Percentiles rank a stretch among this genome's conserved stretches.
These are phyloP conservation scores for Drosophila subsilvestris DNA, from an alignment of 2,888 invertebrate genomes.

Conservation along the genomic window DNA sequence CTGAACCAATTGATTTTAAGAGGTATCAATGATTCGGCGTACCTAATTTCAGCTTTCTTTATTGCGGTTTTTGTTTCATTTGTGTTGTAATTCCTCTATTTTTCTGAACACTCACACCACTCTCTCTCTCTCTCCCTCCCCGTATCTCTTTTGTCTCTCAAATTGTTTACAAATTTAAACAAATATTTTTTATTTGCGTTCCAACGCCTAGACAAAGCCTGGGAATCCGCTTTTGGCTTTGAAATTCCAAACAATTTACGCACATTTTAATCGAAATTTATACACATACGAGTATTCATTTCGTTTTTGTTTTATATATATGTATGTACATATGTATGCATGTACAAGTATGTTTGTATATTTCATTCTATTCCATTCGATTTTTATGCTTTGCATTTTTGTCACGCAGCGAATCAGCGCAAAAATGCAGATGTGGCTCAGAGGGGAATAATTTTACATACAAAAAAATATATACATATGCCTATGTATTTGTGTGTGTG, in stretches of 20 bases:
- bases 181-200: slow-evolving; percentile 14
- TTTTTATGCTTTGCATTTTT: slow-evolving; percentile 36
- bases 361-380: slow-evolving; percentile 28
- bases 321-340: neutral
- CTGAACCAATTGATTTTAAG: no score
- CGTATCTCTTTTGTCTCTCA: slow-evolving; percentile 32
- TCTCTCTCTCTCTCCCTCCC: slow-evolving; percentile 42
- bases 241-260: slow-evolving; percentile 41
- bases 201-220: slow-evolving; percentile 17
- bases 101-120: slow-evolving; percentile 58
- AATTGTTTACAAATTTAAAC: slow-evolving; percentile 53
- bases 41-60: neutral
- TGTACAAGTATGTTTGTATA: slow-evolving; percentile 8
- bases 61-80: slow-evolving; percentile 4
- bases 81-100: slow-evolving; percentile 9
- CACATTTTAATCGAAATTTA: slow-evolving; percentile 36
- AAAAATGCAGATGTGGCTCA: slow-evolving; percentile 35
- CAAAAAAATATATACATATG: neutral
- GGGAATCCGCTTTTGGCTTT: slow-evolving; percentile 14
- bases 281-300: slow-evolving; percentile 3
- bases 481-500: neutral
- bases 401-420: slow-evolving; percentile 42
- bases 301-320: no score
- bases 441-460: slow-evolving; percentile 21
- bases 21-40: neutral